These are phyloP conservation scores for Drosophila cardini DNA, from an alignment of 1,140 invertebrate species.

Conservation along the genomic window DNA sequence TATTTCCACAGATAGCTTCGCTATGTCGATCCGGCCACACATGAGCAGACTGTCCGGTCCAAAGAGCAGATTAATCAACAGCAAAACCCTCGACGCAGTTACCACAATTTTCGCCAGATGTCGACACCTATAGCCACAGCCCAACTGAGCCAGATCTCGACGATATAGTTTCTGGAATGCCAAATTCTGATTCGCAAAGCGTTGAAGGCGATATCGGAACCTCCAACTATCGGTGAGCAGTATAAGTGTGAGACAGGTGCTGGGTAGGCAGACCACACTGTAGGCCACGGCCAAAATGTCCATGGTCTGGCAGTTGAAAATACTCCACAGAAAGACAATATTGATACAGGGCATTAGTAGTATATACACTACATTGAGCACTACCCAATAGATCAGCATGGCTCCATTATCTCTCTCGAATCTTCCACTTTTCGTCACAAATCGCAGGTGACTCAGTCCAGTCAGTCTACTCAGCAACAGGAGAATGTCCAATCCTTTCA, in stretches of 20 bases:
- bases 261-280: slow-evolving; percentile 42
- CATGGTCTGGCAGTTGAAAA: slow-evolving; percentile 33
- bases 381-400: slow-evolving; percentile 45
- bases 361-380: slow-evolving; percentile 50
- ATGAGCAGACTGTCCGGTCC: slow-evolving; percentile 27
- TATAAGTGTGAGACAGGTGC: slow-evolving; percentile 6
- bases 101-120: slow-evolving; percentile 36
- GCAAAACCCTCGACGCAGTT: slow-evolving; percentile 33
- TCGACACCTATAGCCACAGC: neutral
- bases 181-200: slow-evolving; percentile 43
- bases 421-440: slow-evolving; percentile 4
- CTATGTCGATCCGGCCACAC: slow-evolving; percentile 9
- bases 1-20: neutral
- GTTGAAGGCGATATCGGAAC: slow-evolving; percentile 10
- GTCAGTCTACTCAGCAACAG: slow-evolving; percentile 37
- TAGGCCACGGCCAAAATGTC: slow-evolving; percentile 51
- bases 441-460: slow-evolving; percentile 52
- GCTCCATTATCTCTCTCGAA: slow-evolving; percentile 15
- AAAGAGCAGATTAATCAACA: slow-evolving; percentile 31
- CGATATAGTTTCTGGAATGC: slow-evolving; percentile 8
- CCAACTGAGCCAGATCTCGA: neutral
- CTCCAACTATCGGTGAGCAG: slow-evolving; percentile 45
- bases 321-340: slow-evolving; percentile 23
- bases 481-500: neutral
- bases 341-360: slow-evolving; percentile 42